phyloP scores from a whole-genome alignment of 1,140 invertebrate genomes.

The Idris sp. region DNA sequence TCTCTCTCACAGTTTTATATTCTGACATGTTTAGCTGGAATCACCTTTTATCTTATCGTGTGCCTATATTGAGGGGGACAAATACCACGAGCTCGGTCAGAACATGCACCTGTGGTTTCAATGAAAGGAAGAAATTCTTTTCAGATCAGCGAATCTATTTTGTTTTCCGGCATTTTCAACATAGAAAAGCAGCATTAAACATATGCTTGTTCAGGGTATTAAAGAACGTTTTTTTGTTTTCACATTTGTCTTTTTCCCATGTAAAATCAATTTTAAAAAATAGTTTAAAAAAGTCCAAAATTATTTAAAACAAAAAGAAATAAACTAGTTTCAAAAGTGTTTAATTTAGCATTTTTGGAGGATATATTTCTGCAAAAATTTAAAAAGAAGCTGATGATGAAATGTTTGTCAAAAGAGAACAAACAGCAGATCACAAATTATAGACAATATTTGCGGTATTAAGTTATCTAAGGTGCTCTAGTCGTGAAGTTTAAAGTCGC shows the following conservation, averaged over 20 bases:
- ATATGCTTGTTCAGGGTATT: too few species aligned
- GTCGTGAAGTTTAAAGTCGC: slow-evolving; percentile 22
- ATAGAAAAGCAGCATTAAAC: too few species aligned
- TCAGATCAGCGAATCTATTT: slow-evolving; percentile 33
- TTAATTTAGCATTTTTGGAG: too few species aligned
- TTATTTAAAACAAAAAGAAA: too few species aligned
- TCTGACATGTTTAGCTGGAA: slow-evolving; percentile 36
- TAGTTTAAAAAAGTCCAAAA: too few species aligned
- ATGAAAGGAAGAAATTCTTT: slow-evolving; percentile 48
- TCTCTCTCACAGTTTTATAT: slow-evolving; percentile 38
- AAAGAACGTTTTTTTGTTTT: too few species aligned
- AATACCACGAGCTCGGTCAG: slow-evolving; percentile 39
- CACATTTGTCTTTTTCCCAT: too few species aligned
- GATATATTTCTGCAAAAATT: too few species aligned
- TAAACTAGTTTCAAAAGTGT: too few species aligned
- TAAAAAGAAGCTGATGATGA: too few species aligned
- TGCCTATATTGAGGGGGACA: slow-evolving; percentile 33
- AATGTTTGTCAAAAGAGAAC: slow-evolving; percentile 26
- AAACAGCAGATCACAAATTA: slow-evolving; percentile 36
- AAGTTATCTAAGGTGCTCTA: slow-evolving; percentile 36
- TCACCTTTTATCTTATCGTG: slow-evolving; percentile 64
- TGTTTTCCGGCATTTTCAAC: slow-evolving; percentile 11
- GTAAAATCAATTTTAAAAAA: too few species aligned
- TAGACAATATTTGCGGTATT: slow-evolving; percentile 44
- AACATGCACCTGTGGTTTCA: slow-evolving; percentile 52